phyloP scores from a whole-genome alignment of 2,113 vertebrate genomes.

The Piliocolobus tephrosceles region DNA sequence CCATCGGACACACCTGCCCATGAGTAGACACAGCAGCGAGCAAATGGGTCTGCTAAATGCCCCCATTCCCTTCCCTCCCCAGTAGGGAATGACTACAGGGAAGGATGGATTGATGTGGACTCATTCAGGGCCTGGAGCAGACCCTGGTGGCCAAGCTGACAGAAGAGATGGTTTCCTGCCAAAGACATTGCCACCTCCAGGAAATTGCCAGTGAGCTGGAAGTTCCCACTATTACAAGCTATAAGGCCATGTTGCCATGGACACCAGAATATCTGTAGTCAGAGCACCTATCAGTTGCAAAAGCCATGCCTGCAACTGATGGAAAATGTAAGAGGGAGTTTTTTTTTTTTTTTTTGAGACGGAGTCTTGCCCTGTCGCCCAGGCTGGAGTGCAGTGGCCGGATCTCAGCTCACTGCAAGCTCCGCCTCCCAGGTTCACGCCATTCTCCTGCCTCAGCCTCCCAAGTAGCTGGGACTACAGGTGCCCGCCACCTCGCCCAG shows the following conservation, averaged over 20 bases:
- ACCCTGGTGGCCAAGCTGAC: neutral
- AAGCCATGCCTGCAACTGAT: neutral
- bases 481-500: too few species aligned
- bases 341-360: too few species aligned
- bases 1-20: neutral
- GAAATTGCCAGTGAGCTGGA: constrained; percentile 42
- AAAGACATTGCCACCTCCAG: neutral
- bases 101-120: neutral
- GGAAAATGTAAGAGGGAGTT: neutral
- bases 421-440: too few species aligned
- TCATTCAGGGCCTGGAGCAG: neutral
- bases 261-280: neutral
- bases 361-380: too few species aligned
- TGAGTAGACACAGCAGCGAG: neutral
- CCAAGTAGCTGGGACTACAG: too few species aligned
- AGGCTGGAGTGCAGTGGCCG: too few species aligned
- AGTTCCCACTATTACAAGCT: neutral
- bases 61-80: neutral
- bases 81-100: constrained; percentile 23
- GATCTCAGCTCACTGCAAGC: too few species aligned
- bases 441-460: too few species aligned
- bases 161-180: constrained; percentile 28
- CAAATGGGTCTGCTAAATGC: neutral
- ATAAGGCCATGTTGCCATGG: neutral
- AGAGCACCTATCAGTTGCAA: neutral